Evolutionary conservation across 2,113 vertebrate species (phyloP), one percentile per base, ranked within the genome.

Genomic region (Callionymus lyra): DNA sequence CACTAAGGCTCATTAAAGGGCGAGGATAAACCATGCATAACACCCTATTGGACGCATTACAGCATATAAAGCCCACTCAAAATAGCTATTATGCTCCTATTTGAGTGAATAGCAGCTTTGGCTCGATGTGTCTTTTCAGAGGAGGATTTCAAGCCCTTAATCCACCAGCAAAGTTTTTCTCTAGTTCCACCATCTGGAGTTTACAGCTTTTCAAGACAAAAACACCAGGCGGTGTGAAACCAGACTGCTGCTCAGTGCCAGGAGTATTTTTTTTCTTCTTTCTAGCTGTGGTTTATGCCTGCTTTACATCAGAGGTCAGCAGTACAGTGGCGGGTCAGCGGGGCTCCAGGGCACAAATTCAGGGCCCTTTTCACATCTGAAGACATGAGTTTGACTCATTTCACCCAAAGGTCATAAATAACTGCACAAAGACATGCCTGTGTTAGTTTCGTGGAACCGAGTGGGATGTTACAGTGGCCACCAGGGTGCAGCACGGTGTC

Each of bases 131-230:
- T 76, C 76, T 75, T 77, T 79, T 83, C 76, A 80, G 68, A 10
- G 40, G 34, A 68, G 80, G 80, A 84, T 82, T 84, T 83, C 72
- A 58, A 76, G 53, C 52, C 72, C 65, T 71, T 87, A 86, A 85
- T 85, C 81, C 80, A 79, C 72, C 74, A 65, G 63, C 64, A 73
- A 81, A 77, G 77, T 83, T 85, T 81, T 68, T 53, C 44, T 61
- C 47, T 43, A 53, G 65, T 75, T 68, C 60, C 63, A 80, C 84
- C 84, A 87, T 86, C 84, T 87, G 84, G 80, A 84, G 68, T 84
- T 79, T 69, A 65, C 61, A 72, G 80, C 72, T 72, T 79, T 79
- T 76, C 46, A 77, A 72, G 77, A 84, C 77, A 82, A 78, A 78
- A 80, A 79, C 72, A 76, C 69, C 67, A 77, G 76, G 72, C 68